Evolutionary conservation across 2,888 invertebrate genomes (phyloP), one percentile per base, ranked within the genome.

Genomic region (Thymelicus lineola): DNA sequence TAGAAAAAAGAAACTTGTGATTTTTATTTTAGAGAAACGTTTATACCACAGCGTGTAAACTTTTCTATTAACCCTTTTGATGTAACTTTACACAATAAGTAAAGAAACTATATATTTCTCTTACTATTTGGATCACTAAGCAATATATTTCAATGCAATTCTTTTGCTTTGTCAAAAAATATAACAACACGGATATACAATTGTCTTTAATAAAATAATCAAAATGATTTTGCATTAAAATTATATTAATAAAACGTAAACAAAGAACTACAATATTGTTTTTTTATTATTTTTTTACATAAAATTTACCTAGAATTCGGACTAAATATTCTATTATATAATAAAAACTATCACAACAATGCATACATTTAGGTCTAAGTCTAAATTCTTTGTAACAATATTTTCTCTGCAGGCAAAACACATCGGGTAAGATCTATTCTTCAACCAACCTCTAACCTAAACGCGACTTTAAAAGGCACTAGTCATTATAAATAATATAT

Each of bases 381-480:
- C 61, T 55, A 67, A 55, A 57, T 46, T 42, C 59, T 53, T 36
- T 63, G 58, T 55, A 69, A 50, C 59, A 50, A 64, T 12, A 63
- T 69, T 58, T 35, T 48, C 57, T 64, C 7, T 38, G 69, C 59
- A 64, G 59, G 53, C 57, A 59, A 64, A 60, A 70, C 60, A 28
- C 53, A 50, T 69, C 50, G 17, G 63, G 48, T 69, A 69, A 63
- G 53, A 53, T 53, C 60, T 67, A 63, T 63, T 15, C 59, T 66
- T 74, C 72, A 74, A 70, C 70, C 73, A 74, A 76, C 66, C 63
- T 71, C 71, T 72, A 75, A 71, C 77, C 81, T 84, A 83, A 83
- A 81, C 81, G 83, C 82, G 80, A 82, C 79, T 86, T 79, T 82
- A 81, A 89, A 90, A 89, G 90, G 90, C 89, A 90, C 90, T 89